These are phyloP conservation scores for Macropis europaea DNA, from an alignment of 2,888 invertebrate genomes.

Conservation along the genomic window DNA sequence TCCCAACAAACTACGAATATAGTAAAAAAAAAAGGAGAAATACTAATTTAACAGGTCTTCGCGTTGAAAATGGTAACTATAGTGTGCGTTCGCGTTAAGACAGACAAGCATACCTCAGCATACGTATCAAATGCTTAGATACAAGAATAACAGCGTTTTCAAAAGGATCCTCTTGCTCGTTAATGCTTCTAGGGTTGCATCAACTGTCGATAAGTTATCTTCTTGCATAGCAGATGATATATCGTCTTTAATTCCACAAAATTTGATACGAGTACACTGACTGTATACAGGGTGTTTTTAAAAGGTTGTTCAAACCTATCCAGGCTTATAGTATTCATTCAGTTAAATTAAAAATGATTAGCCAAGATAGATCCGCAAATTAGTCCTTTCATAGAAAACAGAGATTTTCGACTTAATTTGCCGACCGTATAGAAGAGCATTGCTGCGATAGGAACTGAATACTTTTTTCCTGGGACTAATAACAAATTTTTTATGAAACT, in stretches of 20 bases:
- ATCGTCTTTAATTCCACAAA: neutral
- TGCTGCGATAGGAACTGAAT: too few species aligned
- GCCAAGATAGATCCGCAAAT: too few species aligned
- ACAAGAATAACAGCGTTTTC: slow-evolving; percentile 27
- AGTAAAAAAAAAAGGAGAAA: neutral
- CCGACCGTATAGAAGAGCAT: too few species aligned
- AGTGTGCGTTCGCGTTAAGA: neutral
- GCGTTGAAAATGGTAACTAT: neutral
- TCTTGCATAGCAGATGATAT: neutral
- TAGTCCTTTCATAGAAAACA: too few species aligned
- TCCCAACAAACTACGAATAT: neutral
- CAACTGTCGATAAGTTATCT: slow-evolving; percentile 43
- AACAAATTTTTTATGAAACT: too few species aligned
- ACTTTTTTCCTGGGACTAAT: too few species aligned
- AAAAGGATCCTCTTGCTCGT: slow-evolving; percentile 19
- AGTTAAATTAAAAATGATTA: too few species aligned
- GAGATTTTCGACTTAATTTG: too few species aligned
- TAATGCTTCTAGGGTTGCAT: slow-evolving; percentile 22
- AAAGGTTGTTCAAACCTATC: too few species aligned
- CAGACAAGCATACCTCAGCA: slow-evolving; percentile 17
- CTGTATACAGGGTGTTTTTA: too few species aligned
- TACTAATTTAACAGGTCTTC: neutral
- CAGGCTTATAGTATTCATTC: too few species aligned
- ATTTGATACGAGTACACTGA: too few species aligned
- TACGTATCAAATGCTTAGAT: slow-evolving; percentile 29